Base-by-base conservation (phyloP, 1,140 invertebrate genomes). In the Zaprionus ghesquierei region DNA sequence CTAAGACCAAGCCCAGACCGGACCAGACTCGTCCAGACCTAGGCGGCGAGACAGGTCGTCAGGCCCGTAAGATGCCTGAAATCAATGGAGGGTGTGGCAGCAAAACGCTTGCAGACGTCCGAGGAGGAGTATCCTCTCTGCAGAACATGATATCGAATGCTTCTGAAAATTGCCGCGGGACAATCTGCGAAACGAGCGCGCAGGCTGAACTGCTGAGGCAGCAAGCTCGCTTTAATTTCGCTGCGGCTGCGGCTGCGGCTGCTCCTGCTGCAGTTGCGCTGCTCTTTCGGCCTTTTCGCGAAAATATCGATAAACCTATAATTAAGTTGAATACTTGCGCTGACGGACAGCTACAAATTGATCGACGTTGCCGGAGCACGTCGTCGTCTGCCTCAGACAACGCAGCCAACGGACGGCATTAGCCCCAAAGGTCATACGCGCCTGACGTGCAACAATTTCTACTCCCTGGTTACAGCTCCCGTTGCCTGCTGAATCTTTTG, bases 151-250 rank as follows among this genome's bases (percentile, higher is more conserved):
- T 71, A 77, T 73, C 76, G 35, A 89, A 84, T 76, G 84, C 84
- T 89, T 89, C 84, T 84, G 84, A 89, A 89, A 89, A 89, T 84
- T 84, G 81, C 84, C 84, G 66, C 80, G 22, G 68, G 84, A 78
- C 84, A 80, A 84, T 69, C 84, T 77, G 72, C 63, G 73, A 82
- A 89, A 89, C 69, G 82, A 79, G 65, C 49, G 35, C 6, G n/a
- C 49, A 31, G 29, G 18, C 29, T n/a, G 27, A 25, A 13, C 49
- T 25, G 49, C 41, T 20, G 27, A 29, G 35, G 35, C 35, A 41
- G 6, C n/a, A 1, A 15, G 18, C 31, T 56, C 51, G 68, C 75
- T 62, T 81, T 65, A 75, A 86, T 86, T 59, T 85, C 86, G 56
- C 79, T 62, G 72, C 58, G 70, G 61, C 70, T 53, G 18, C n/a